A percentile compares a stretch with the other conserved stretches of the same genome.
These are phyloP conservation scores for Elegia similella DNA, from an alignment of 2,888 invertebrate genomes.

Conservation along the genomic window DNA sequence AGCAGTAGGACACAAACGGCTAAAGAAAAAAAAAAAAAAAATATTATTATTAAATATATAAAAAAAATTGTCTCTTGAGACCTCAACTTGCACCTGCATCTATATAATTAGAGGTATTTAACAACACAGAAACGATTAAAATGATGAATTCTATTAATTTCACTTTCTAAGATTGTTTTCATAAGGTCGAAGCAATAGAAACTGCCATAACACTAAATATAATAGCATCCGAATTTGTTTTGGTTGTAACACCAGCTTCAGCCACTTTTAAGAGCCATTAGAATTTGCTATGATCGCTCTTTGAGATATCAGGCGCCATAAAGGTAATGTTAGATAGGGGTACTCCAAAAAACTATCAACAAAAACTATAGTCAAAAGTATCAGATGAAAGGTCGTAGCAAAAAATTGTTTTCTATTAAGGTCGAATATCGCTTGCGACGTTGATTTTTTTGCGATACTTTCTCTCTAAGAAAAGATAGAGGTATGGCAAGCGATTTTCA, in stretches of 20 bases:
- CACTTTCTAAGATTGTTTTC: constrained; percentile 22
- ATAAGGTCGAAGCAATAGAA: constrained; percentile 35
- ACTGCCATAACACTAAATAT: constrained; percentile 44
- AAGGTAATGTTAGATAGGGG: constrained; percentile 75
- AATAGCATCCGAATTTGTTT: constrained; percentile 64
- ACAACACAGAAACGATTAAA: not conserved
- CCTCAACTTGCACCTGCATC: no score
- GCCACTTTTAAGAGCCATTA: constrained; percentile 65
- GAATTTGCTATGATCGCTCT: constrained; percentile 70
- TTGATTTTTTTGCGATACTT: constrained; percentile 38
- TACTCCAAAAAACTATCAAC: constrained; percentile 69
- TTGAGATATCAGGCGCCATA: constrained; percentile 66
- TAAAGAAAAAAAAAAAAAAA: no score
- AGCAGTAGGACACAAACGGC: no score
- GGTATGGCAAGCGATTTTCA: constrained; percentile 63
- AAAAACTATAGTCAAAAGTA: constrained; percentile 70
- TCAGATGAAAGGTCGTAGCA: constrained; percentile 64
- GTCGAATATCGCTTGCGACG: constrained; percentile 58
- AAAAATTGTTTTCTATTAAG: constrained; percentile 58
- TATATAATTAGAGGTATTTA: not conserved
- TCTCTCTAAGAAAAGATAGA: constrained; percentile 43
- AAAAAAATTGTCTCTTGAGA: no score
- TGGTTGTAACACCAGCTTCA: constrained; percentile 52
- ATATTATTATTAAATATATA: no score
- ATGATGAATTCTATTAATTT: not conserved